Base-by-base conservation (phyloP, 1,140 invertebrate species). In the Euura lappo region DNA sequence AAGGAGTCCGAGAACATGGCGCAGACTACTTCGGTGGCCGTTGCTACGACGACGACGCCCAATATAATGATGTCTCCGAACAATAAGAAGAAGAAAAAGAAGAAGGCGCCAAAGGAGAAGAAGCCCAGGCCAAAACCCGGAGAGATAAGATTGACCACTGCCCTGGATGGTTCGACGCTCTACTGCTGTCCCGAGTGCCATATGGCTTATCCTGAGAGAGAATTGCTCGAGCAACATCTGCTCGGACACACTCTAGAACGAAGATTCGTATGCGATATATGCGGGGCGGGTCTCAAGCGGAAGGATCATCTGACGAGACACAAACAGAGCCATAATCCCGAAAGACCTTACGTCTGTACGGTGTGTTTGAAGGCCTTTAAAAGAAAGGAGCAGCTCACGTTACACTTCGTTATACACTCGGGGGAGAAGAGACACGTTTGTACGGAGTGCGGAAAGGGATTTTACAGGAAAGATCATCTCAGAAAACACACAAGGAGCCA, bases 101-200 rank as follows among this genome's bases (percentile, higher is more conserved):
- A 95, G 90, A 94, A 94, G 86, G 87, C 89, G 0, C 89, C 91
- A 13, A 94, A 94, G 80, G 93, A 94, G 78, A 94, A 94, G 77
- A 95, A 95, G 78, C 93, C 93, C 0, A 86, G 93, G 60, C 93
- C 94, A 0, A 94, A 94, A 79, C 94, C 94, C 0, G 94, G 94
- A 8, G 94, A 95, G 86, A 95, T 95, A 75, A 89, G 93, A 65
- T 86, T 96, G 13, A 94, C 94, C 0, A 95, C 94, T 2, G 94
- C 94, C 1, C 83, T 95, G 42, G 94, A 96, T 79, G 94, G 95
- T 2, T 94, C 93, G 44, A 94, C 94, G 0, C 82, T 96, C 0
- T 96, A 94, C 79, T 95, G 94, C 81, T 96, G 94, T 81, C 94
- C 94, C 4, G 94, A 95, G 80, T 96, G 95, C 79, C 94, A 96